Evolutionary conservation across 2,113 vertebrate genomes (phyloP).

Genomic region (Antechinus stuartii): DNA sequence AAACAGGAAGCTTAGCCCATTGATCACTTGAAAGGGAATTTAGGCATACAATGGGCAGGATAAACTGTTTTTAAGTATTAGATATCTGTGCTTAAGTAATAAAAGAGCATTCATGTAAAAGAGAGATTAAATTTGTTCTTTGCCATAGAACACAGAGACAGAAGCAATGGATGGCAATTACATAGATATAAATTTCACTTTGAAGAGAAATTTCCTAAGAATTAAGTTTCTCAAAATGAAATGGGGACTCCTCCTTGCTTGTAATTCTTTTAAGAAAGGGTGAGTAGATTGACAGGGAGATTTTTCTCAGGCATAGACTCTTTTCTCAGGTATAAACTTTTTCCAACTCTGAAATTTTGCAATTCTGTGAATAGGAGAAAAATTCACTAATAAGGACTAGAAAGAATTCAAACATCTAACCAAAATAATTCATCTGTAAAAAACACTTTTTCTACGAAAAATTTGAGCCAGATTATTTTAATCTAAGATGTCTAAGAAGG

Average conservation of each 20-base stretch:
- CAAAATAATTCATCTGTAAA: background rate
- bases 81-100: background rate
- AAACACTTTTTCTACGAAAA: background rate
- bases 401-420: background rate
- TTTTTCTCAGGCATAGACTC: background rate
- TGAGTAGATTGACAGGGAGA: background rate
- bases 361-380: background rate
- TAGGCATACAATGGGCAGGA: background rate
- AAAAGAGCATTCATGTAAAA: background rate
- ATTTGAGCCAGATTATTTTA: background rate
- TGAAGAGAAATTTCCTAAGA: background rate
- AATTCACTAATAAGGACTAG: background rate
- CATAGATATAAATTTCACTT: background rate
- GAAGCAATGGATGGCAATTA: background rate
- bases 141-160: background rate
- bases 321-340: background rate
- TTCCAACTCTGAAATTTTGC: background rate
- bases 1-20: background rate
- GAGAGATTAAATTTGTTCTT: background rate
- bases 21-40: background rate
- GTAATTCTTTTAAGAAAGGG: background rate
- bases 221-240: background rate
- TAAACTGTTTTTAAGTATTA: background rate
- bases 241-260: background rate
- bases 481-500: slow-evolving; percentile 17